These are phyloP conservation scores for Erebia epiphron DNA, from an alignment of 2,888 invertebrate species.

Conservation along the genomic window DNA sequence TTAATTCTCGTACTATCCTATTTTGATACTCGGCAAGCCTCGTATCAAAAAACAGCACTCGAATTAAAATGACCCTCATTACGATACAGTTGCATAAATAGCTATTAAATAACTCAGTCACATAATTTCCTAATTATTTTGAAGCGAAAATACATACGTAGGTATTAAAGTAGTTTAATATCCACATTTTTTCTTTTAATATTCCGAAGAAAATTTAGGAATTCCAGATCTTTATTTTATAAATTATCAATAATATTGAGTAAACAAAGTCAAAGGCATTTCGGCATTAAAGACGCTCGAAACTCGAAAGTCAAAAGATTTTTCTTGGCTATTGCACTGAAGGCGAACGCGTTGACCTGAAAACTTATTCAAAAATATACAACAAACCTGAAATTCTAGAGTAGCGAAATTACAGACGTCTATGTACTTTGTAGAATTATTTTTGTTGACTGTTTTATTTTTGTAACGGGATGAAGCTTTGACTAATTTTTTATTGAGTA, in stretches of 20 bases:
- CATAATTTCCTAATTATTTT: no score
- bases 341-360: constrained; percentile 2
- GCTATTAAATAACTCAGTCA: no score
- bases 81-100: no score
- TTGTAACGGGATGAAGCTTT: not conserved
- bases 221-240: not conserved
- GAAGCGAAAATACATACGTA: no score
- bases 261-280: constrained; percentile 2
- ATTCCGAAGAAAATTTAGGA: not conserved
- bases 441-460: not conserved
- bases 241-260: not conserved
- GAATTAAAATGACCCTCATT: no score
- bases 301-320: constrained; percentile 5
- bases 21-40: no score
- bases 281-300: not conserved
- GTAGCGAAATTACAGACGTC: not conserved
- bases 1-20: no score
- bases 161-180: no score
- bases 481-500: no score
- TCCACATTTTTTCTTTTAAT: not conserved
- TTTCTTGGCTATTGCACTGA: not conserved
- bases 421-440: no score
- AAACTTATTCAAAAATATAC: constrained; percentile 1
- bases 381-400: not conserved
- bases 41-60: no score